phyloP scores from a whole-genome alignment of 2,797 vertebrate genomes.

The Sebastes itinus region DNA sequence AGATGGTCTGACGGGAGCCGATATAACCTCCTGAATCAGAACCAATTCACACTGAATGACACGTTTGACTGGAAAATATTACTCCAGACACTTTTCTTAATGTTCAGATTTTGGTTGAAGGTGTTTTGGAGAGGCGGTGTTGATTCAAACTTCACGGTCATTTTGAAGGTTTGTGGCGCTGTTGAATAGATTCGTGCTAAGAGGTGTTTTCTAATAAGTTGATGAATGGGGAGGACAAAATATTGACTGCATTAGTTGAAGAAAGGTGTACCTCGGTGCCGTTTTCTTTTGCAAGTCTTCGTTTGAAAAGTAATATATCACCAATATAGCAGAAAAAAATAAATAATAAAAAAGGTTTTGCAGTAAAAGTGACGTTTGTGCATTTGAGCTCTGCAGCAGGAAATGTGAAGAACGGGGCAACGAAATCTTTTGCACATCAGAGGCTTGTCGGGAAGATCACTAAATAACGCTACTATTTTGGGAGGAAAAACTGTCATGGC shows the following conservation, averaged over 20 bases:
- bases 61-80: constrained; percentile 17
- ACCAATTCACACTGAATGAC: constrained; percentile 14
- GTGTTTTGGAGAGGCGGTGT: neutral
- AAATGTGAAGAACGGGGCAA: too few species aligned
- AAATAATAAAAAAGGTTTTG: too few species aligned
- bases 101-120: neutral
- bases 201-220: neutral
- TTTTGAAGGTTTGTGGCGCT: neutral
- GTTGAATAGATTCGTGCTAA: neutral
- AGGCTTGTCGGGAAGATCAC: too few species aligned
- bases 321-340: too few species aligned
- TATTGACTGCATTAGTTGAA: neutral
- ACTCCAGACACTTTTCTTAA: neutral
- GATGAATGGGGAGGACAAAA: neutral
- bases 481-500: too few species aligned
- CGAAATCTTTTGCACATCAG: too few species aligned
- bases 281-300: neutral
- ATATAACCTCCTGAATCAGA: constrained; percentile 18
- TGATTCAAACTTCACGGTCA: neutral
- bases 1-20: constrained; percentile 18
- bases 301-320: neutral
- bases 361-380: too few species aligned
- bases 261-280: neutral
- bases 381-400: too few species aligned
- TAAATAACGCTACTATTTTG: too few species aligned